Percentiles rank a stretch among this genome's conserved stretches.
Evolutionary conservation across 2,888 invertebrate genomes (phyloP).

Genomic region (Myopa testacea): DNA sequence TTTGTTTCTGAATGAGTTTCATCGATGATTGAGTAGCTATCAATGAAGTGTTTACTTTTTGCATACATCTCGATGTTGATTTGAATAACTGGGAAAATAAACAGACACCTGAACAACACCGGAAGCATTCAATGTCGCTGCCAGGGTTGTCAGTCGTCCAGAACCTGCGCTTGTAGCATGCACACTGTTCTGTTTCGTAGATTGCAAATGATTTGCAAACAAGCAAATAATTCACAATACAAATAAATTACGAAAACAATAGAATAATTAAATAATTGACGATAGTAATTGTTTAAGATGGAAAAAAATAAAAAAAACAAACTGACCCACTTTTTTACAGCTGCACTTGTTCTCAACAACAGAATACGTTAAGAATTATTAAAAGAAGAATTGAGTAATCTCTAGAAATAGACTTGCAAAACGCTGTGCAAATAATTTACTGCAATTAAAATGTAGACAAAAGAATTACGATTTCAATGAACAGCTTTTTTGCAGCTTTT

Average conservation of each 20-base stretch:
- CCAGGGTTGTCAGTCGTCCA: not conserved
- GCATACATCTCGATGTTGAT: not conserved
- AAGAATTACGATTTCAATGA: not conserved
- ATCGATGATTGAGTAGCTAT: too few relatives aligned
- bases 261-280: not conserved
- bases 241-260: not conserved
- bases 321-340: not conserved
- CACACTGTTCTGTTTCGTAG: too few relatives aligned
- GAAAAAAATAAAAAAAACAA: not conserved
- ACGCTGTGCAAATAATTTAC: not conserved
- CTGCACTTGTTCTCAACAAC: not conserved
- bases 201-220: too few relatives aligned
- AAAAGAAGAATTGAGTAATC: not conserved
- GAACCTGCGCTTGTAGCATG: not conserved
- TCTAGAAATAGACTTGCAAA: not conserved
- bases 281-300: not conserved
- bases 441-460: conserved; percentile 6
- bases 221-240: not conserved
- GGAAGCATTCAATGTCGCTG: not conserved
- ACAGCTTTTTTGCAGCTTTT: not conserved
- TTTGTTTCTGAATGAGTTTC: too few relatives aligned
- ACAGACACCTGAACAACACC: not conserved
- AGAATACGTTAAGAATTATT: not conserved
- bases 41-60: too few relatives aligned
- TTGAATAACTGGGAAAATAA: not conserved